Evolutionary conservation across 2,113 vertebrate species (phyloP), one percentile per base, ranked within the genome.

Genomic region (Uria aalge): DNA sequence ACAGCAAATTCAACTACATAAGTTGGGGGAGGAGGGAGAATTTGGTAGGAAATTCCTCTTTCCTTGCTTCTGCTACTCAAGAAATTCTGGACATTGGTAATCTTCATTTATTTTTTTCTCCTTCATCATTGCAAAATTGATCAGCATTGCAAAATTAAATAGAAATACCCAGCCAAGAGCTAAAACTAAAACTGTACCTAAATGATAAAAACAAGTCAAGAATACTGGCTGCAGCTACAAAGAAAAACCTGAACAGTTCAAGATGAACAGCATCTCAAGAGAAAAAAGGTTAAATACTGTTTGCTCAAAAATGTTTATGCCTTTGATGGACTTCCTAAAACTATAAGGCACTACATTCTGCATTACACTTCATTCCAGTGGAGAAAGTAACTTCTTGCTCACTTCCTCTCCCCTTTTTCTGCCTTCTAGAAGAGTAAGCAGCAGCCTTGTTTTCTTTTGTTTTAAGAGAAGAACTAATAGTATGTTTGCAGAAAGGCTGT

Each of bases 21-120:
- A 83, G 10, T 0, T 0, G 7, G 14, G 5, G 14, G 8, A 15
- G 0, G 3, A 7, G 40, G 2, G 7, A 50, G 21, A 72, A 59
- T 63, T 32, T 53, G 26, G 27, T 34, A 23, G 6, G 8, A 60
- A 85, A 72, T 16, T 59, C 3, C 69, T 85, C 29, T 27, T 90
- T 76, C 32, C 48, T 57, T 34, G n/a, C 47, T 78, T 90, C 3
- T 8, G 38, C 19, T 85, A 64, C 32, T 80, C 15, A 56, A 85
- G 59, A 47, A 83, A 48, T 83, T 68, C 27, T 66, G 19, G 26
- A 66, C 21, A 34, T 4, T 10, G 12, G 6, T 21, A 71, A 26
- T 23, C n/a, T 55, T 53, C n/a, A 48, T 16, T 74, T 1, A 82
- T 59, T 66, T 76, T 20, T 74, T 82, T 73, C 18, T 43, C n/a